These are phyloP conservation scores for Drosophila ananassae DNA, from an alignment of 1,140 invertebrate species.

Conservation along the genomic window DNA sequence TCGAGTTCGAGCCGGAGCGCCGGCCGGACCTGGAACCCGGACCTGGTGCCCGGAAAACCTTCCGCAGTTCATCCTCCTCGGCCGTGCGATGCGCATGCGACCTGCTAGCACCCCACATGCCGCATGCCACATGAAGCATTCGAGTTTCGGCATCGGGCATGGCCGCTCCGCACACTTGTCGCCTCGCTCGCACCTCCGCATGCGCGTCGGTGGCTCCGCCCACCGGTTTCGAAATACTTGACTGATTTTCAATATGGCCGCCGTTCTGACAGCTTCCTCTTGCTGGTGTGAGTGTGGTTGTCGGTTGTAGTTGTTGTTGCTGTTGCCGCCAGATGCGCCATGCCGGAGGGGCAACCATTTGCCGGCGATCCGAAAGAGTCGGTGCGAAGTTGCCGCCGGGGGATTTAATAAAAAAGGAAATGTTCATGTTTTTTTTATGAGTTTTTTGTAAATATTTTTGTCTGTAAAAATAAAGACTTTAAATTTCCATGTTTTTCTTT, in stretches of 20 bases:
- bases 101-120: constrained; percentile 5
- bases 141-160: constrained; percentile 27
- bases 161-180: constrained; percentile 48
- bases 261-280: constrained; percentile 31
- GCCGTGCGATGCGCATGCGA: constrained; percentile 39
- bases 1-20: constrained; percentile 59
- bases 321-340: constrained; percentile 35
- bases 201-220: constrained; percentile 69
- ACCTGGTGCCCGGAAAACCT: constrained; percentile 38
- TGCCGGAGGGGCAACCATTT: constrained; percentile 45
- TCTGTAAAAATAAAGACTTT: too few relatives aligned
- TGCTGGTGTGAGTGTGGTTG: constrained; percentile 27
- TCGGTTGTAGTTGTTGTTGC: constrained; percentile 22
- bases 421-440: neutral
- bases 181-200: constrained; percentile 69
- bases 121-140: neutral
- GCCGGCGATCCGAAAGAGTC: constrained; percentile 27
- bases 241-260: constrained; percentile 84
- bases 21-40: constrained; percentile 16
- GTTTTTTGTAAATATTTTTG: neutral
- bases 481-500: too few relatives aligned
- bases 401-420: neutral
- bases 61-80: constrained; percentile 37
- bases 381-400: constrained; percentile 43
- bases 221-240: constrained; percentile 80